Evolutionary conservation across 2,113 vertebrate species (phyloP), one percentile per base, ranked within the genome.

Genomic region (Tachuris rubrigastra): DNA sequence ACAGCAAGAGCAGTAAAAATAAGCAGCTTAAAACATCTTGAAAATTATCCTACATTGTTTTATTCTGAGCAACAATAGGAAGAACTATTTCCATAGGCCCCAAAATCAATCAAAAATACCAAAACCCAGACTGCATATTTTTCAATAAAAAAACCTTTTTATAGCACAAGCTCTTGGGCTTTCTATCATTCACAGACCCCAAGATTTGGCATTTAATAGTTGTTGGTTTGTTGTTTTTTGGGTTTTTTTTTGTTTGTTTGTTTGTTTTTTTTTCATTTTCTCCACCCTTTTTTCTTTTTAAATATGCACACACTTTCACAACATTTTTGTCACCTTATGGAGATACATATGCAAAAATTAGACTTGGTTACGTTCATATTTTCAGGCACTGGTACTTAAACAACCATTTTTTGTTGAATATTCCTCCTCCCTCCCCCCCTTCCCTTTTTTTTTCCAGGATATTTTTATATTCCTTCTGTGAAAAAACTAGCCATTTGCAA

Each of bases 1-100:
- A 83, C 72, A 88, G 72, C 28, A 90, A 95, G 37, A 68, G 63
- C 75, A 90, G 63, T 88, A 93, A 94, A 95, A 96, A 92, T 33
- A 90, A 76, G 67, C 63, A 69, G 41, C 50, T 55, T 90, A 80
- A 85, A 87, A 60, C 39, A 87, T 66, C 85, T 21, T 90, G 75
- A 92, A 86, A 93, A 71, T 84, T 30, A 39, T 63, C 58, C 87
- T 68, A 58, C 58, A 72, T 78, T 85, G 73, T 81, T 93, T 94
- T 87, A 72, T 58, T 56, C 74, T 33, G 27, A 82, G 66, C 46
- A 90, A 82, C 78, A 68, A 89, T 20, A 78, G 58, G 47, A 87
- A 92, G 27, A 65, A 41, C 68, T 77, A 44, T 53, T 92, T 94
- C 81, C 69, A 95, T 62, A 71, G 85, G 49, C 42, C 31, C n/a